Evolutionary conservation across 2,797 vertebrate species (phyloP), one percentile per base, ranked within the genome.

Genomic region (Serranus cabrilla): DNA sequence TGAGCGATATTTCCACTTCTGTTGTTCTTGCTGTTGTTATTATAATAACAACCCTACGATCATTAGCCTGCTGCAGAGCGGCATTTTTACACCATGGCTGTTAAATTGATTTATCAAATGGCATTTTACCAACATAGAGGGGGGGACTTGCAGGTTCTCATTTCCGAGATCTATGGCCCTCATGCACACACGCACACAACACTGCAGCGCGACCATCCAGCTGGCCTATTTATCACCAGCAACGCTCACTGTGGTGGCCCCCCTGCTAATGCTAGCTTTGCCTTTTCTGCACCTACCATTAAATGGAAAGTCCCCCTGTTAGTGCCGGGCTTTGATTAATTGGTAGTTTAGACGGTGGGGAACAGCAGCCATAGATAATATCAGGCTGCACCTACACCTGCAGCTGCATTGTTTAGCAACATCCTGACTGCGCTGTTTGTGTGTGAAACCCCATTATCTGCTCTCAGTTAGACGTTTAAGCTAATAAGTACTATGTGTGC

Each of bases 21-120:
- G 70, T 80, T 78, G 57, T 66, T 81, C 82, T 80, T 80, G 46
- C 68, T 16, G n/a, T 16, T 47, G 73, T 87, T 83, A 82, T 89
- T 78, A 81, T 80, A 82, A 85, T 78, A 82, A 82, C 68, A 76
- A 70, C 67, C 50, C 31, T 60, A 7, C 31, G 31, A 80, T 88
- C 76, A 78, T 88, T 87, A 85, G 72, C 71, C 79, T 73, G 77
- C 61, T 74, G 62, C 60, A 61, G 82, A 80, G 64, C 7, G 18
- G 25, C 68, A 17, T 72, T 88, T 90, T 91, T 82, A 87, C 75
- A 82, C 63, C 75, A 34, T 59, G 58, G 81, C 73, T 80, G 83
- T 86, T 89, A 85, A 90, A 88, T 71, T 84, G 84, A 92, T 93
- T 90, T 80, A 90, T 90, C 78, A 84, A 84, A 82, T 86, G 81